These are phyloP conservation scores for Halocynthia aurantium DNA, from an alignment of 23 tunicate genomes.

Conservation along the genomic window DNA sequence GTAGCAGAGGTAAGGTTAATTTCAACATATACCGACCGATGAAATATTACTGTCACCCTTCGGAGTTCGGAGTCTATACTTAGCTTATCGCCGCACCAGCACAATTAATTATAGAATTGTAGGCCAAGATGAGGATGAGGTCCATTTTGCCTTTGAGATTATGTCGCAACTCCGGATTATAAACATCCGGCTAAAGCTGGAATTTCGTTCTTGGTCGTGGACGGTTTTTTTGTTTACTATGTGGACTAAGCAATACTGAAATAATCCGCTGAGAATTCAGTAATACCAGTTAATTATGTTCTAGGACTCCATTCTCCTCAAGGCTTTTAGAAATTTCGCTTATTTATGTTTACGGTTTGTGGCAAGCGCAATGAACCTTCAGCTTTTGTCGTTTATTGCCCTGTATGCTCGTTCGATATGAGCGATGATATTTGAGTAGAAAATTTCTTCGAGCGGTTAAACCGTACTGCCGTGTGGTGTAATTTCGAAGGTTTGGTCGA, in stretches of 20 bases:
- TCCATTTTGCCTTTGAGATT: conserved; percentile 3
- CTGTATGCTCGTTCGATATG: no score
- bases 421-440: no score
- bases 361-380: no score
- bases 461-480: no score
- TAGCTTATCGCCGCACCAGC: background rate
- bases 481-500: no score
- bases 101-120: background rate
- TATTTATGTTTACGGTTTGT: no score
- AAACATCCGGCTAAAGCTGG: background rate
- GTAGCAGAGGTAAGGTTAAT: no score
- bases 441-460: no score
- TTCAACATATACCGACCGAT: background rate
- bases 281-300: background rate
- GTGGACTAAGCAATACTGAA: background rate
- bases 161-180: background rate
- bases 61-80: background rate
- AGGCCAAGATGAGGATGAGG: background rate
- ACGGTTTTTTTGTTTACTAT: background rate
- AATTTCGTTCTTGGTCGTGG: background rate
- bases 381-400: no score
- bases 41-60: background rate
- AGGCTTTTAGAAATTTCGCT: no score
- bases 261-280: background rate
- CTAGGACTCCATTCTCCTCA: no score